Base-by-base conservation (phyloP, 2,888 invertebrate species). In the Calliopum simillimum region DNA sequence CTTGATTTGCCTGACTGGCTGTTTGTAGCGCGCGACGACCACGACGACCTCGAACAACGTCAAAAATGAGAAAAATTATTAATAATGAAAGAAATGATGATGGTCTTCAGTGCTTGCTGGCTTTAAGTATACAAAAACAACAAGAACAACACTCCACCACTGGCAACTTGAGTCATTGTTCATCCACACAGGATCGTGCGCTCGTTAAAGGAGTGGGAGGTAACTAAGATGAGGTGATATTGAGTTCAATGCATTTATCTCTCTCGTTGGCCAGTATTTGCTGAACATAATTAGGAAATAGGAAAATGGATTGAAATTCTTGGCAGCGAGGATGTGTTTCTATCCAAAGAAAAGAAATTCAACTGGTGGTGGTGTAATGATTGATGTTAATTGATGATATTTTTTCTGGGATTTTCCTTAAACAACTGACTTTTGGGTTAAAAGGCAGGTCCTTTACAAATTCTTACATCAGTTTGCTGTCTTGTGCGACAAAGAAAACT, bases 61-160 rank as follows among this genome's bases (percentile, higher is more conserved):
- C 65, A 66, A 56, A n/a, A 66, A 66, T 56, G 44, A 2, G 46
- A 66, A 55, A 66, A 56, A 66, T 66, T 66, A 66, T 66, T 66
- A 66, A 66, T 66, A 66, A 66, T 66, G 65, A 56, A 66, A 44
- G 65, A 66, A 56, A 56, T 23, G 56, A 66, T 66, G 55, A 21
- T 56, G 21, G 65, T 43, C 19, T 46, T 21, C 44, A 56, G 65
- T 46, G 41, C 65, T 53, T 44, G 13, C 33, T 33, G 5, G 33
- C 33, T 4, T 8, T 8, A 33, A 33, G 33, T 33, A n/a, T n/a
- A 8, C 33, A 33, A 33, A 13, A 53, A 41, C 25, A 21, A 55
- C 21, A 47, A 47, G 23, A 11, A 13, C 16, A n/a, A n/a, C n/a
- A n/a, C n/a, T n/a, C 19, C 19, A 2, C 44, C 21, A 19, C 21